Evolutionary conservation across 2,797 vertebrate genomes (phyloP).

Genomic region (Leptatherina wallacei): DNA sequence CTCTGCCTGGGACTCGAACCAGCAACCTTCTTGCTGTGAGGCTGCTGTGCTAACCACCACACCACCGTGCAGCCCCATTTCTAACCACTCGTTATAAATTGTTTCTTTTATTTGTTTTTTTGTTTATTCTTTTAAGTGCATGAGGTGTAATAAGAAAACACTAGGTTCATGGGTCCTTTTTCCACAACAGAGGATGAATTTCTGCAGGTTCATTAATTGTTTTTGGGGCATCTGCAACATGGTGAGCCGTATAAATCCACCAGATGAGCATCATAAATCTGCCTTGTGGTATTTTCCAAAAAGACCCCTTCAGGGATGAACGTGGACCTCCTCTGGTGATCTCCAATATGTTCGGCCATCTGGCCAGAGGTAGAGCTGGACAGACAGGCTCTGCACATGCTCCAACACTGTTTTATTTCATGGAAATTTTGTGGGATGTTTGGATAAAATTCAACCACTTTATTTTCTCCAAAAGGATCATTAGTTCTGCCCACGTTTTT

Average conservation of each 20-base stretch:
- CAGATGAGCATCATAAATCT: conserved; percentile 57
- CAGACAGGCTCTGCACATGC: conserved; percentile 2
- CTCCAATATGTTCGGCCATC: conserved; percentile 44
- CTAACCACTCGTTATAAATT: too few species aligned
- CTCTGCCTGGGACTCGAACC: too few species aligned
- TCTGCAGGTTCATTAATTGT: conserved; percentile 12
- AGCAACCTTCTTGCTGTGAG: too few species aligned
- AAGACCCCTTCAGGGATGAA: conserved; percentile 37
- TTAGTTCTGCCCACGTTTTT: not conserved
- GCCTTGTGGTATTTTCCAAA: conserved; percentile 42
- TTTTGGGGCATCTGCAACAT: conserved; percentile 21
- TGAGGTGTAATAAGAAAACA: not conserved
- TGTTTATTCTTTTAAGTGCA: not conserved
- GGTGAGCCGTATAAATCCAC: conserved; percentile 31
- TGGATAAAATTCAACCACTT: not conserved
- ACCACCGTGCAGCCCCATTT: too few species aligned
- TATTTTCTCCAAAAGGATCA: conserved; percentile 6
- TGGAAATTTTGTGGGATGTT: not conserved
- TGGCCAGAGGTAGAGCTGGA: conserved; percentile 7
- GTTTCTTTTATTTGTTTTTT: not conserved
- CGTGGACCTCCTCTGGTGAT: conserved; percentile 19
- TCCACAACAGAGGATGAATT: not conserved
- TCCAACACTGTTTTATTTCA: conserved; percentile 20
- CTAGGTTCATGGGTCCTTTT: not conserved
- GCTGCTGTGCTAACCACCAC: too few species aligned